Base-by-base conservation (phyloP, 2,888 invertebrate species). In the Patella pellucida region DNA sequence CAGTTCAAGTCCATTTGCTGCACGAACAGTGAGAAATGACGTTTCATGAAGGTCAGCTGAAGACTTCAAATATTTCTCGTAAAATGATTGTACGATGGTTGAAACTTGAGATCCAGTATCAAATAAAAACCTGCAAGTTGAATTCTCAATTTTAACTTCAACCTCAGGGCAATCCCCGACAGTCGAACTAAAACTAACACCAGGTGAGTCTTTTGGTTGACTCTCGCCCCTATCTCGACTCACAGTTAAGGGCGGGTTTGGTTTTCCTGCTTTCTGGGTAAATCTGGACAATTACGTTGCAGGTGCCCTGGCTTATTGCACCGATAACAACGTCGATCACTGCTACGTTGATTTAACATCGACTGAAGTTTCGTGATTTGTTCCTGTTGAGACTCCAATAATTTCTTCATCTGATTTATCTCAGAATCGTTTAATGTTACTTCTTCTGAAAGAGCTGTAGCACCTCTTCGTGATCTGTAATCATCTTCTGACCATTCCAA, bases 401-500 rank as follows among this genome's bases (percentile, higher is more conserved):
- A 15, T 56, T 56, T 56, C 15, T 15, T 56, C 15, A 56, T n/a
- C 56, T 56, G n/a, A 56, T n/a, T 19, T 19, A 56, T 56, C 19
- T 56, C 15, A 56, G 56, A 7, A 56, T 56, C 19, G 0, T 16
- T n/a, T n/a, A n/a, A n/a, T n/a, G 19, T 19, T 15, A 56, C 56
- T 56, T 56, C 56, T 56, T 56, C 56, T n/a, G 56, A 56, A 7
- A 19, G 16, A n/a, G 56, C 56, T n/a, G 16, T 56, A 3, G 56
- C n/a, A 12, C n/a, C n/a, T 5, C 15, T n/a, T 56, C n/a, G 15
- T 56, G 56, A n/a, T 56, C n/a, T 56, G n/a, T 5, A n/a, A 5
- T 56, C 56, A n/a, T 56, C 56, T 56, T 56, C 56, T n/a, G 56
- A n/a, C 56, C 56, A 56, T n/a, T 56, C 56, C n/a, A 56, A 56